Conservation (phyloP, 2,888 invertebrate genomes). For the Megastigmus dorsalis region DNA sequence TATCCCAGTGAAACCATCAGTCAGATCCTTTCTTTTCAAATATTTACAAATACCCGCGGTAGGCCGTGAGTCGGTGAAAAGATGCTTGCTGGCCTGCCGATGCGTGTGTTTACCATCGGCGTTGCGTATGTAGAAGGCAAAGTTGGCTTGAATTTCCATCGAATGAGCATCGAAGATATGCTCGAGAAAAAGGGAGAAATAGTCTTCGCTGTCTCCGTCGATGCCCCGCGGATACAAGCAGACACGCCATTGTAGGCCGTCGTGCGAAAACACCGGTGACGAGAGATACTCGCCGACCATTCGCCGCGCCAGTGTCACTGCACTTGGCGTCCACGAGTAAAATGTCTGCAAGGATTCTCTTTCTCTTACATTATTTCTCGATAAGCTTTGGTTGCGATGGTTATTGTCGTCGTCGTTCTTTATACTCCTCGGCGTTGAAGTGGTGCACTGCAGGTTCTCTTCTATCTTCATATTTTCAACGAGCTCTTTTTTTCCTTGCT, state of each 20-base stretch:
- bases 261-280: background rate
- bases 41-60: background rate
- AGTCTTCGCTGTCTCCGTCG: background rate
- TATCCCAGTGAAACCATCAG: background rate
- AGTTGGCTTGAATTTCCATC: background rate
- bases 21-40: background rate
- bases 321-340: background rate
- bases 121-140: background rate
- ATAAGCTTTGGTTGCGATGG: background rate
- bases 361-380: background rate
- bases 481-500: too few species aligned
- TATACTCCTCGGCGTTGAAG: too few species aligned
- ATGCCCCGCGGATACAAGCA: background rate
- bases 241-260: background rate
- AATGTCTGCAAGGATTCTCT: background rate
- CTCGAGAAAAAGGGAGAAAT: constrained; percentile 6
- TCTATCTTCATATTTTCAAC: too few species aligned
- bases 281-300: background rate
- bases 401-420: too few species aligned
- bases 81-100: background rate
- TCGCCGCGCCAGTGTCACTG: background rate
- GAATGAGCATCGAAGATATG: too few species aligned
- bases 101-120: background rate
- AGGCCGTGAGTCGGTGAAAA: background rate
- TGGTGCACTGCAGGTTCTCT: too few species aligned